These are phyloP conservation scores for Gnathonemus echidnorhynchus DNA, from an alignment of 2,113 vertebrate species.

Conservation along the genomic window DNA sequence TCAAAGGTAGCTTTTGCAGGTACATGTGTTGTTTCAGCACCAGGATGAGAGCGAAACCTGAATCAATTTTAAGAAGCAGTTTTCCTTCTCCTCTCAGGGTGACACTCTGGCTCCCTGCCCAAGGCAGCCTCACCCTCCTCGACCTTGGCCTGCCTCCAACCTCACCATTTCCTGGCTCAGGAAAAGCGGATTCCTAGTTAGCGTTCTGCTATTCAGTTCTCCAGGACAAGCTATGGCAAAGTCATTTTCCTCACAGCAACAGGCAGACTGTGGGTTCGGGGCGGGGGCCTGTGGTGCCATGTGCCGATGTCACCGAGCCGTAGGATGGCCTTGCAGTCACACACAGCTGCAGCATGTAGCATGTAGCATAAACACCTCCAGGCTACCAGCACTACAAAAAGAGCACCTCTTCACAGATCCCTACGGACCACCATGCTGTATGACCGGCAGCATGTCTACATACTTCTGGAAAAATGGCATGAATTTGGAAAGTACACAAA, in stretches of 20 bases:
- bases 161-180: conserved; percentile 29
- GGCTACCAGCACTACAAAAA: not conserved
- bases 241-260: conserved; percentile 17
- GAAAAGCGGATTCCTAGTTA: conserved; percentile 28
- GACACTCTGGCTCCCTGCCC: not conserved
- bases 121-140: conserved; percentile 1
- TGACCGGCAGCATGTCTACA: not conserved
- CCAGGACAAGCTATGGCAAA: conserved; percentile 4
- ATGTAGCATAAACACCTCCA: not conserved
- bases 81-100: not conserved
- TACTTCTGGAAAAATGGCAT: not conserved
- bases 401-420: not conserved
- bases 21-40: not conserved
- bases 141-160: conserved; percentile 15
- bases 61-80: not conserved
- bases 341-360: not conserved
- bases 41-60: not conserved
- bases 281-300: not conserved
- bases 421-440: not conserved
- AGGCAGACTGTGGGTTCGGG: not conserved
- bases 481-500: not conserved
- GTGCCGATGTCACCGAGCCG: not conserved
- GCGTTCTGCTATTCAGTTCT: conserved; percentile 18
- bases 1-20: not conserved
- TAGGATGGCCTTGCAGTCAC: not conserved